Percentiles rank a stretch among this genome's conserved stretches.
These are phyloP conservation scores for Sphaerolaimus hirsutus DNA, from an alignment of 2,888 invertebrate species.

Conservation along the genomic window DNA sequence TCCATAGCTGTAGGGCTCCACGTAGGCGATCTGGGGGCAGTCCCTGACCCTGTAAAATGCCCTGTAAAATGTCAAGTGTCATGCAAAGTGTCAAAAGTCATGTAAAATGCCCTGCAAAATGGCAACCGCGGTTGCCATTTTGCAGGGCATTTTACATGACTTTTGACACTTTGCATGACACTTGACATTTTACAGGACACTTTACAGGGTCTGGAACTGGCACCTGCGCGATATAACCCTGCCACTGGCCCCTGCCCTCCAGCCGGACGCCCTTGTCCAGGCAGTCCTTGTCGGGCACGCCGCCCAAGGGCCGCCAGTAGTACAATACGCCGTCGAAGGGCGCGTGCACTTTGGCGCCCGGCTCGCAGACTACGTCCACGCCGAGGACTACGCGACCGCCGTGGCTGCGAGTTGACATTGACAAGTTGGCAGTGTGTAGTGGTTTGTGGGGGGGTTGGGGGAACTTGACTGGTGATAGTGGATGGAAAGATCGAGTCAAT, in stretches of 20 bases:
- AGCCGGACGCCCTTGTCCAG: slow-evolving; percentile 20
- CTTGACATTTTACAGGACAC: too few species aligned
- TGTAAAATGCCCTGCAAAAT: too few species aligned
- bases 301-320: slow-evolving; percentile 9
- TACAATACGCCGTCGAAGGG: slow-evolving; percentile 44
- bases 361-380: neutral
- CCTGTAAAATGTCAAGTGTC: too few species aligned
- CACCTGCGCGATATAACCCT: slow-evolving; percentile 9
- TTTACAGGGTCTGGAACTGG: neutral
- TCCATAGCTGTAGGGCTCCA: slow-evolving; percentile 16
- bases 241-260: slow-evolving; percentile 22
- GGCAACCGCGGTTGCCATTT: too few species aligned
- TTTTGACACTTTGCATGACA: too few species aligned
- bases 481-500: too few species aligned
- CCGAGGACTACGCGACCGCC: neutral
- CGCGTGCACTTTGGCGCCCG: slow-evolving; percentile 46
- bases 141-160: too few species aligned
- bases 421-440: too few species aligned
- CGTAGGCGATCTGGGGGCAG: slow-evolving; percentile 16
- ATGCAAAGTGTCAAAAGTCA: too few species aligned
- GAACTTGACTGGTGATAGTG: too few species aligned
- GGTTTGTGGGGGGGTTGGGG: too few species aligned
- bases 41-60: too few species aligned
- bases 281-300: slow-evolving; percentile 12
- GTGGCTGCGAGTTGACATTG: neutral